phyloP scores from a whole-genome alignment of 1,140 invertebrate genomes.

The Teleogryllus occipitalis region DNA sequence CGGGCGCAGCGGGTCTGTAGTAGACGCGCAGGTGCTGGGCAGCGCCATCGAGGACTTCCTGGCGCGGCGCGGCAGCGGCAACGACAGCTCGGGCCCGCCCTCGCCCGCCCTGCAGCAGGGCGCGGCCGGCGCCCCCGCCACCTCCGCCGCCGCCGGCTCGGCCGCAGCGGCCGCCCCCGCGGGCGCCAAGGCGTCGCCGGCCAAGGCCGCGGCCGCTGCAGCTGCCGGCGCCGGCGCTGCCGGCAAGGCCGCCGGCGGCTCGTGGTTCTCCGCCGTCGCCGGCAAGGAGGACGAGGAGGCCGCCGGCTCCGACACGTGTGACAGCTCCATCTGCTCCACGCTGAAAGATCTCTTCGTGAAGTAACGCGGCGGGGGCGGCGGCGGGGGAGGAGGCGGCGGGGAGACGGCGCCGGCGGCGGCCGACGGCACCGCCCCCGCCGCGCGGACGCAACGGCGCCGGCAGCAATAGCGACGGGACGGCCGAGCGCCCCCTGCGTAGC shows the following conservation, averaged over 20 bases:
- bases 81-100: constrained; percentile 36
- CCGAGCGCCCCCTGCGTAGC: too few species aligned
- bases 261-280: constrained; percentile 2
- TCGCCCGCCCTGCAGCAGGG: constrained; percentile 32
- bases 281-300: constrained; percentile 15
- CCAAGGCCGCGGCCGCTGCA: neutral
- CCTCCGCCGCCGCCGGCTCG: constrained; percentile 22
- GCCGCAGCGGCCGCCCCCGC: neutral
- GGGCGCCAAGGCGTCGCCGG: neutral
- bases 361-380: constrained; percentile 35
- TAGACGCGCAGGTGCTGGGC: constrained; percentile 66
- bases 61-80: constrained; percentile 40
- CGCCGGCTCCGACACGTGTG: constrained; percentile 42
- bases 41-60: constrained; percentile 74
- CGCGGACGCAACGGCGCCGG: too few species aligned
- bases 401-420: too few species aligned
- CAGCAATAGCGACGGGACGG: too few species aligned
- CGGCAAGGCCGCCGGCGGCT: neutral
- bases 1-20: constrained; percentile 57
- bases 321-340: constrained; percentile 65
- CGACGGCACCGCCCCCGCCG: too few species aligned
- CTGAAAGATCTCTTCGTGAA: constrained; percentile 76
- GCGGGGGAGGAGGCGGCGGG: too few species aligned
- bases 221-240: neutral
- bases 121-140: constrained; percentile 32